Evolutionary conservation across 2,797 vertebrate genomes (phyloP), one percentile per base, ranked within the genome.

Genomic region (Rhodeus uyekii): DNA sequence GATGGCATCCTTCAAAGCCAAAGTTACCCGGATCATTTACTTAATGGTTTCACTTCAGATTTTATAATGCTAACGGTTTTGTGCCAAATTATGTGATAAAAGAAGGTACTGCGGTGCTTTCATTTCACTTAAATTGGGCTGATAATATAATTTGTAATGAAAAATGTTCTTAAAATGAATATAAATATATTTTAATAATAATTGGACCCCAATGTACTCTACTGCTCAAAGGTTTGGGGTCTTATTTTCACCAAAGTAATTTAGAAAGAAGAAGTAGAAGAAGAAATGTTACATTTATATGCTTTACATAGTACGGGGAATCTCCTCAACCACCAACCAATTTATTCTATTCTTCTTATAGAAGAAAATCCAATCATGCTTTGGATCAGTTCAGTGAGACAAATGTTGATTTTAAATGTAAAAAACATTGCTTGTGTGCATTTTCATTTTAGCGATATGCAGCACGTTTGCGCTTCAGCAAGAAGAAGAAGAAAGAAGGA

Each of bases 21-120:
- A 82, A 50, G 32, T 80, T 80, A 73, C 75, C 46, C 71, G 65
- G 71, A 42, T 67, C 80, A 82, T 86, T 86, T 80, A 72, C 65
- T 81, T 84, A 82, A 84, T 84, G 76, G 76, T 63, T 73, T 82
- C 61, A 65, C 13, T 76, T 61, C 80, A 24, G 60, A 60, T 76
- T 78, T 67, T 69, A 74, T 24, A 44, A 36, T 65, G 44, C n/a
- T 64, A 29, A 82, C 8, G 16, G 60, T 48, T 67, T 73, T 86
- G 69, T 48, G 73, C 73, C 53, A 38, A 3, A 61, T 19, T 16
- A 39, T 74, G 36, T 55, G 68, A 77, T 12, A 7, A 16, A 48
- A 34, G 32, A 27, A 77, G 48, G 16, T 68, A 53, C 12, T 36
- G 16, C 1, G 10, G n/a, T 24, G 22, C 27, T n/a, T n/a, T 34